Percentiles rank a stretch among this genome's conserved stretches.
Evolutionary conservation across 2,888 invertebrate species (phyloP).

Genomic region (Schizaphis graminum): DNA sequence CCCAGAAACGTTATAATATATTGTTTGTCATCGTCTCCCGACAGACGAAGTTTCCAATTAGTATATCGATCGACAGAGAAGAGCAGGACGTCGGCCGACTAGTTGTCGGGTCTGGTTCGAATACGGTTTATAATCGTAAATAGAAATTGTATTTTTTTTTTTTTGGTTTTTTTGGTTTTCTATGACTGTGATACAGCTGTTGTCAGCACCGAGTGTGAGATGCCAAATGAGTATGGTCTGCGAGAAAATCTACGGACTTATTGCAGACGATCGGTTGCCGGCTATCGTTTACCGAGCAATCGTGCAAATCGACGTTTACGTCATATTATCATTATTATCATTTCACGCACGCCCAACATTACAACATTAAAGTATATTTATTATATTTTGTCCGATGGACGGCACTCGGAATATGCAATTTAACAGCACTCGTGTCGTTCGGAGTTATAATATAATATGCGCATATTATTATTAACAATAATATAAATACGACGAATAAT

Average conservation of each 20-base stretch:
- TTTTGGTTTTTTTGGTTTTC: conserved; percentile 37
- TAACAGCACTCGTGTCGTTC: conserved; percentile 29
- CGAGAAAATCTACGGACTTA: background rate
- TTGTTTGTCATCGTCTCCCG: background rate
- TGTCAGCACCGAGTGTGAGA: background rate
- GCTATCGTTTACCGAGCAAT: background rate
- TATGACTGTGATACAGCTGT: background rate
- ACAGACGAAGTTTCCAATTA: conserved; percentile 3
- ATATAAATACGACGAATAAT: background rate
- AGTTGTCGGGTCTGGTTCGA: background rate
- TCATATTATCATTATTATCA: background rate
- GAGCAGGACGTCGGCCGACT: background rate
- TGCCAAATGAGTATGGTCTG: background rate
- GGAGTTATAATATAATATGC: background rate
- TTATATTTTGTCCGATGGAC: background rate
- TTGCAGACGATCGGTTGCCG: conserved; percentile 28
- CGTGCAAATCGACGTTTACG: background rate
- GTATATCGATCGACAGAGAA: background rate
- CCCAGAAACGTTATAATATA: background rate
- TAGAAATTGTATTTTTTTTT: background rate
- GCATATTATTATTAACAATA: background rate
- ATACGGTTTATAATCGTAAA: background rate
- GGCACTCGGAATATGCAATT: conserved; percentile 53
- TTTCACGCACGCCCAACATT: background rate
- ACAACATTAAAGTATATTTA: no score